Base-by-base conservation (phyloP, 2,113 vertebrate species). In the Rhadina sibilatrix region DNA sequence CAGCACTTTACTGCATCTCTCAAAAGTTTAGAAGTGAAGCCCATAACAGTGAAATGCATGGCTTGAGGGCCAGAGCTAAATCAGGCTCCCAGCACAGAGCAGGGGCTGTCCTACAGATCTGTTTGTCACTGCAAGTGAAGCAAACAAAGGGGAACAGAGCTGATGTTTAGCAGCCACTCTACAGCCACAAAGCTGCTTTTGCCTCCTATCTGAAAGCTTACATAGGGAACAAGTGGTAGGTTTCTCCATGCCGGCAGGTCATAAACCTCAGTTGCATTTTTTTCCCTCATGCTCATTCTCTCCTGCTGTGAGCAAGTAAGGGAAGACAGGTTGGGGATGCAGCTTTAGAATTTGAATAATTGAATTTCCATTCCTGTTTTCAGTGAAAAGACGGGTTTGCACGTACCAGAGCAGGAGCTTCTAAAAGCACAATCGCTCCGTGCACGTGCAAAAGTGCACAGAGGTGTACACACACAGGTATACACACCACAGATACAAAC, bases 61-160 rank as follows among this genome's bases (percentile, higher is more conserved):
- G 72, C 79, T 96, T 92, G 93, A 68, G 38, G 84, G 90, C 78
- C 38, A 74, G 82, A 92, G 88, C 92, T 97, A 96, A 94, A 95
- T 94, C 92, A 97, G 86, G 91, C 68, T 78, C 50, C 89, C 78
- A 83, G 91, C 71, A 81, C 92, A 83, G 96, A 78, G 38, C 74
- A 76, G 50, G 79, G 72, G 80, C 82, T 96, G 19, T 49, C 74
- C 70, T 47, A 37, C 28, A 11, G 80, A 19, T 78, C 56, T 44
- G 54, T 68, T 83, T 94, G 86, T 68, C 80, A 93, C 91, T 81
- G 77, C 83, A 84, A 91, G 93, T 83, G 70, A 52, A 70, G 53
- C 40, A 74, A 89, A 74, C 23, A 40, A 69, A 77, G 35, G 47
- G 13, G 68, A 78, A 15, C 53, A 56, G 42, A 25, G 37, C 46